phyloP scores from a whole-genome alignment of 1,140 invertebrate genomes.

The Brachionus rubens region DNA sequence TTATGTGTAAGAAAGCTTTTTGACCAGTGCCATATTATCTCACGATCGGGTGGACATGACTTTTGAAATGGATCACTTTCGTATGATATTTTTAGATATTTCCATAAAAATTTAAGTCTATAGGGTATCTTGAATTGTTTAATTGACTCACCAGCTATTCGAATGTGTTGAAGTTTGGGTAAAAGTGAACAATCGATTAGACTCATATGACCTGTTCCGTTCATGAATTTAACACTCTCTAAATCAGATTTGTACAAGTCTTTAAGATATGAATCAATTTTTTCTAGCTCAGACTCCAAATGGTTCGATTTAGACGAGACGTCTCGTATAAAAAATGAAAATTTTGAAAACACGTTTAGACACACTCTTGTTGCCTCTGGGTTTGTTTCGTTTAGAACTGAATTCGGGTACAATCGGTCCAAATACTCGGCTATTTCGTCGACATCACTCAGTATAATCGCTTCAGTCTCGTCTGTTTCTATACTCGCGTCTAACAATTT shows the following conservation, averaged over 20 bases:
- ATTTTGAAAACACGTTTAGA: slow-evolving; percentile 65
- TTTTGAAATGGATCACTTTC: slow-evolving; percentile 63
- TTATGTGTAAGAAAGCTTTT: slow-evolving; percentile 9
- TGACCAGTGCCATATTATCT: slow-evolving; percentile 65
- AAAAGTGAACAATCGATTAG: slow-evolving; percentile 65
- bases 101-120: slow-evolving; percentile 64
- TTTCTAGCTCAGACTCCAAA: slow-evolving; percentile 60
- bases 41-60: slow-evolving; percentile 67
- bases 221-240: slow-evolving; percentile 58
- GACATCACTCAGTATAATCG: slow-evolving; percentile 57
- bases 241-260: slow-evolving; percentile 23
- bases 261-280: slow-evolving; percentile 61
- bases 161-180: slow-evolving; percentile 66
- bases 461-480: neutral
- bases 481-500: slow-evolving; percentile 49
- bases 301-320: slow-evolving; percentile 60
- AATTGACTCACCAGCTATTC: slow-evolving; percentile 63
- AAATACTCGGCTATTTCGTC: slow-evolving; percentile 65
- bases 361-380: slow-evolving; percentile 60
- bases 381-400: slow-evolving; percentile 59
- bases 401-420: slow-evolving; percentile 62
- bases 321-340: slow-evolving; percentile 66
- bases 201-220: slow-evolving; percentile 59
- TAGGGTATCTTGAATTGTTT: slow-evolving; percentile 65
- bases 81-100: slow-evolving; percentile 66